Evolutionary conservation across 2,797 vertebrate species (phyloP), one percentile per base, ranked within the genome.

Genomic region (Cacajao melanocephalus): DNA sequence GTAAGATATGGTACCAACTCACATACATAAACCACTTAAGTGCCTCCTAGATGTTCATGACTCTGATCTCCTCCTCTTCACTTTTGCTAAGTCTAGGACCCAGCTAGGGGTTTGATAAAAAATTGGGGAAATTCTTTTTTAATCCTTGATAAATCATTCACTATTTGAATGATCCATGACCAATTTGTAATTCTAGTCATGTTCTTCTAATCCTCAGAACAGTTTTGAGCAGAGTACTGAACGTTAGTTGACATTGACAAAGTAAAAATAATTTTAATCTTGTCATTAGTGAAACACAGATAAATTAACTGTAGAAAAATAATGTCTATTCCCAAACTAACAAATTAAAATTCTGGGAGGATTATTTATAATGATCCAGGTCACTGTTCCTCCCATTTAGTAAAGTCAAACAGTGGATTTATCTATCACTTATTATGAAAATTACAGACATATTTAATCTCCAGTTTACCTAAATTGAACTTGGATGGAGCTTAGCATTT

Each of bases 201-300:
- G 0, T n/a, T 93, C 19, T 5, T 55, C 50, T 84, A 48, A 92
- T 13, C 8, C 57, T 89, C 39, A 87, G 44, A 84, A 57, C 30
- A 94, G 33, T 88, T 94, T 76, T 41, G 12, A 82, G 11, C 24
- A 87, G 41, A 20, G 9, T 87, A 76, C 14, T 13, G 55, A 96
- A 79, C 44, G 61, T 55, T 81, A 87, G 26, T 70, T 91, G 39
- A 86, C 24, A 88, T 41, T 93, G 91, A 61, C 10, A 72, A 70
- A 89, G 28, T 86, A 94, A 87, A 93, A 94, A 50, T 72, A n/a
- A 75, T 94, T 75, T 84, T 48, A 30, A 58, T 80, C 87, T 57
- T 70, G 20, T 55, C 20, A 83, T 67, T n/a, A 75, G 39, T 58
- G 95, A 93, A 96, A 75, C 44, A 89, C 20, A 84, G n/a, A 67